Conservation (phyloP, 2,113 vertebrate species). For the Muscicapa adusta region DNA sequence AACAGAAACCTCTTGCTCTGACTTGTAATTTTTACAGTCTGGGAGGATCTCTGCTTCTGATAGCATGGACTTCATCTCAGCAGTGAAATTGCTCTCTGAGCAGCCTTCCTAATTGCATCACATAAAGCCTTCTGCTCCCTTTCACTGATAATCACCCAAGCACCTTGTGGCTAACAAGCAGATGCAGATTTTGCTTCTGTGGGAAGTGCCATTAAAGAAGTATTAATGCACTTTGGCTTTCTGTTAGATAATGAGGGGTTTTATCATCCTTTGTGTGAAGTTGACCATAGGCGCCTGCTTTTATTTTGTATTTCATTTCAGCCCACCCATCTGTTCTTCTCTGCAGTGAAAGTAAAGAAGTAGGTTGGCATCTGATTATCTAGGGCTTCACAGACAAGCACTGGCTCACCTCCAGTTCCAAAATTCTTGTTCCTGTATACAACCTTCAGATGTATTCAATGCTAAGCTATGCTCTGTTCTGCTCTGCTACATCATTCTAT, state of each 20-base stretch:
- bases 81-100: neutral
- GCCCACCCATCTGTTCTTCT: constrained; percentile 12
- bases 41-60: neutral
- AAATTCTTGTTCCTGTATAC: neutral
- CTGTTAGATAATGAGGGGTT: neutral
- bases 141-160: neutral
- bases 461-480: neutral
- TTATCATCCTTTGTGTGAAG: neutral
- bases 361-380: neutral
- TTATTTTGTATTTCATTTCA: neutral
- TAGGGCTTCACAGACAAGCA: neutral
- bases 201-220: neutral
- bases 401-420: neutral
- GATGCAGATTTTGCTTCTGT: neutral
- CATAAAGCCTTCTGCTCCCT: neutral
- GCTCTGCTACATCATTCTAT: neutral
- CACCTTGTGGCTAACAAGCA: neutral
- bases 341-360: neutral
- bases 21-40: neutral
- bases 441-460: neutral
- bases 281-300: neutral
- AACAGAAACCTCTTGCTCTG: neutral
- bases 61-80: neutral
- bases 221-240: neutral
- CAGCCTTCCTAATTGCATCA: neutral